A percentile compares a stretch with the other conserved stretches of the same genome.
Evolutionary conservation across 2,113 vertebrate species (phyloP).

Genomic region (Coracopsis vasa): DNA sequence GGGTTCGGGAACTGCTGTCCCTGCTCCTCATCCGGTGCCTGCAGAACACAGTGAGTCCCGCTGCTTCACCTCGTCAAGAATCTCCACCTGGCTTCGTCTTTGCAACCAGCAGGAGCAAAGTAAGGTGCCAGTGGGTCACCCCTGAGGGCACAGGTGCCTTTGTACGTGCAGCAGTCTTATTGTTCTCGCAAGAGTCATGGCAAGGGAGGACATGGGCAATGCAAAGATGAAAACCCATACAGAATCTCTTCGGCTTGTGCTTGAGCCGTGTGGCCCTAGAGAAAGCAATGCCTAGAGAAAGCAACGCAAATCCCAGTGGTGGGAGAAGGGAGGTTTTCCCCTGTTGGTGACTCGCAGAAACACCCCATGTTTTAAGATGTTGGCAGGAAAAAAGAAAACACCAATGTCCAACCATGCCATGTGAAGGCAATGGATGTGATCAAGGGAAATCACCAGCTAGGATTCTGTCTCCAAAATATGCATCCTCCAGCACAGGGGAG

Average conservation of each 20-base stretch:
- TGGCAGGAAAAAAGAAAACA: background rate
- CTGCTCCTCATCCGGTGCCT: background rate
- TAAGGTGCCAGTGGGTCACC: background rate
- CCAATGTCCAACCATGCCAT: background rate
- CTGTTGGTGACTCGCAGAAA: accelerated
- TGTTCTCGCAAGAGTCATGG: background rate
- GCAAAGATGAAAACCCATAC: background rate
- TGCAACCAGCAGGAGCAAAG: background rate
- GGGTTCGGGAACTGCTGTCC: background rate
- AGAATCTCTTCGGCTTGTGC: background rate
- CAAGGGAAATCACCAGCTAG: background rate
- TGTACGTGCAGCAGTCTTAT: background rate
- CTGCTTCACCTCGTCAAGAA: background rate
- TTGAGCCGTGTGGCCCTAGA: accelerated
- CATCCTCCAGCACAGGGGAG: accelerated
- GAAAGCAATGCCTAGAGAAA: background rate
- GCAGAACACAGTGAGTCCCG: background rate
- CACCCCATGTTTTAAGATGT: background rate
- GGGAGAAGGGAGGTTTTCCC: background rate
- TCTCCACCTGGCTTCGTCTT: background rate
- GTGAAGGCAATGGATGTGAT: background rate
- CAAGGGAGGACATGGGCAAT: background rate
- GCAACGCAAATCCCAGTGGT: accelerated
- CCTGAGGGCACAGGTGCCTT: background rate
- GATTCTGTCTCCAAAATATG: background rate